phyloP scores from a whole-genome alignment of 2,797 vertebrate genomes.

The Myotis daubentonii region DNA sequence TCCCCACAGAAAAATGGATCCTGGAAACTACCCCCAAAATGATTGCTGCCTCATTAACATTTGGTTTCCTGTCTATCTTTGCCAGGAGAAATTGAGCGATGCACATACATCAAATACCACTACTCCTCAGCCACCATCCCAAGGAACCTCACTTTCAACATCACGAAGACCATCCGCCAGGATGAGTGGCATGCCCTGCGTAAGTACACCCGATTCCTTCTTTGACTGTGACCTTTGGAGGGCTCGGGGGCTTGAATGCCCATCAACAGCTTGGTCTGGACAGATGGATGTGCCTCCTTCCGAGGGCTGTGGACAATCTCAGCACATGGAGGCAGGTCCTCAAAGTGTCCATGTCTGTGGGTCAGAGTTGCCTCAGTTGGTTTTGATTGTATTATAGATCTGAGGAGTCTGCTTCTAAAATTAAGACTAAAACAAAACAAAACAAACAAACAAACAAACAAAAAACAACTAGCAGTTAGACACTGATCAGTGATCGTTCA shows the following conservation, averaged over 20 bases:
- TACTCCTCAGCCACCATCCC: slow-evolving; percentile 97
- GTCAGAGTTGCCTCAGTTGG: not conserved
- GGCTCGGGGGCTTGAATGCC: not conserved
- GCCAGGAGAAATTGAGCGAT: slow-evolving; percentile 91
- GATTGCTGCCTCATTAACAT: slow-evolving; percentile 7
- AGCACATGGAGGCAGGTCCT: not conserved
- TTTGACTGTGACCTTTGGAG: not conserved
- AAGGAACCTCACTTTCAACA: slow-evolving; percentile 98
- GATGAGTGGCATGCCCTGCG: slow-evolving; percentile 99
- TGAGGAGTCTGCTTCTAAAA: slow-evolving; percentile 15
- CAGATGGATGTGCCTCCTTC: not conserved
- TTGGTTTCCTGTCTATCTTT: slow-evolving; percentile 61
- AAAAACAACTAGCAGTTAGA: not conserved
- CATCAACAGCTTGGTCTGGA: not conserved
- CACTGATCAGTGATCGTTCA: not conserved
- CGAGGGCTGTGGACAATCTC: not conserved
- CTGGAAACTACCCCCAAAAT: not conserved
- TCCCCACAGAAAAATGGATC: not conserved
- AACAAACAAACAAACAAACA: not conserved
- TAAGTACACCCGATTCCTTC: slow-evolving; percentile 88
- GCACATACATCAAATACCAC: slow-evolving; percentile 98
- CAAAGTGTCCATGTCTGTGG: not conserved
- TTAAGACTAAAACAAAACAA: not conserved
- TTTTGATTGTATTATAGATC: not conserved
- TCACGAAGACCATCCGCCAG: slow-evolving; percentile 98